phyloP scores from a whole-genome alignment of 37 sponge, comb jelly and placozoan species.

The Bolinopsis microptera region DNA sequence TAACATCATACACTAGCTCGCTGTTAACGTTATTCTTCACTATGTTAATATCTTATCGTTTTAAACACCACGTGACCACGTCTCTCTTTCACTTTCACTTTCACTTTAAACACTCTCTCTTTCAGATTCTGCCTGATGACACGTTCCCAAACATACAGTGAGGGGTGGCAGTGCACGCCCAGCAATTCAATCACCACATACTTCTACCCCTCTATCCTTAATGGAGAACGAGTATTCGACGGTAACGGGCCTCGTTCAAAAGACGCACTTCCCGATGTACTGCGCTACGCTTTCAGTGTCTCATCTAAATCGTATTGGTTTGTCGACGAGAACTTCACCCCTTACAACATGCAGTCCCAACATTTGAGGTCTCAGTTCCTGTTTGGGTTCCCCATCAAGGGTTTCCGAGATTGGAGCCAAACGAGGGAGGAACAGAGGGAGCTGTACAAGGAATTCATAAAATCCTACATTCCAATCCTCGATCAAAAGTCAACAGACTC shows the following conservation, averaged over 20 bases:
- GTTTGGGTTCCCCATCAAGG: slow-evolving; percentile 60
- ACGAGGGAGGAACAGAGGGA: slow-evolving; percentile 45
- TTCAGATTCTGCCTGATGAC: slow-evolving; percentile 64
- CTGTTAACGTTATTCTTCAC: too few species aligned
- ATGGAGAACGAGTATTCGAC: slow-evolving; percentile 46
- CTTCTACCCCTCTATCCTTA: slow-evolving; percentile 39
- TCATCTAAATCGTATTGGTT: slow-evolving; percentile 58
- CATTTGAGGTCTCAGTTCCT: slow-evolving; percentile 47
- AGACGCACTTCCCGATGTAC: slow-evolving; percentile 25
- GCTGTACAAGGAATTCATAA: slow-evolving; percentile 60
- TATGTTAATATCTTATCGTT: too few species aligned
- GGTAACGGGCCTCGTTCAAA: slow-evolving; percentile 55
- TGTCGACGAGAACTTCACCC: slow-evolving; percentile 62
- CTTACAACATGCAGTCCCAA: slow-evolving; percentile 36
- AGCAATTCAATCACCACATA: slow-evolving; percentile 55
- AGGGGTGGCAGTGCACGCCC: slow-evolving; percentile 58
- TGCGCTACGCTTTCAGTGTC: slow-evolving; percentile 37
- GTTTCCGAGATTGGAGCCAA: slow-evolving; percentile 38
- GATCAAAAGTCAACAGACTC: slow-evolving; percentile 49
- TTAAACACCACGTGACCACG: background rate
- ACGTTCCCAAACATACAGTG: slow-evolving; percentile 27
- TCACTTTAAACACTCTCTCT: too few species aligned
- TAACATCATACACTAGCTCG: too few species aligned
- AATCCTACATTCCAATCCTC: slow-evolving; percentile 43
- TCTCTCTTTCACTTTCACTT: background rate